Conservation (phyloP, 2,113 vertebrate genomes). For the Labrus mixtus region DNA sequence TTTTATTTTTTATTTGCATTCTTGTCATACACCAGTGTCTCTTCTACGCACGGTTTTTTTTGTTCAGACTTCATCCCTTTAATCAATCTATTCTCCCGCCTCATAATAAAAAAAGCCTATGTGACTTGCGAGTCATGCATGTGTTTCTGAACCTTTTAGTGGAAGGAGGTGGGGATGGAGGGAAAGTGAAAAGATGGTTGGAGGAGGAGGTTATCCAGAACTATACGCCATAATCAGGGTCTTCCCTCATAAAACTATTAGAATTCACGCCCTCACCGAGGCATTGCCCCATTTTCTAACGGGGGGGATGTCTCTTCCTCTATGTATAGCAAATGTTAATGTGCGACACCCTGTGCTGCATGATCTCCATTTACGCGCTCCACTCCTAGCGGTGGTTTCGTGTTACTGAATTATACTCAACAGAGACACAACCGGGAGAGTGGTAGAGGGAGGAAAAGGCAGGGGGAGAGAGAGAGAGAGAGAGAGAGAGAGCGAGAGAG, state of each 20-base stretch:
- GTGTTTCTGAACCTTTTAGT: conserved; percentile 49
- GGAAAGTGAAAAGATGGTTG: not conserved
- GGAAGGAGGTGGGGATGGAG: conserved; percentile 44
- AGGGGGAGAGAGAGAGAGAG: conserved; percentile 43
- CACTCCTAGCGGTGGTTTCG: conserved; percentile 78
- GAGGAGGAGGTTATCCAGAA: conserved; percentile 42
- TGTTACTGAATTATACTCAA: conserved; percentile 77
- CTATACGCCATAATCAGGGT: conserved; percentile 73
- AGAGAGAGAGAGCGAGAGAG: too few relatives aligned
- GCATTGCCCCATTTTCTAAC: conserved; percentile 72
- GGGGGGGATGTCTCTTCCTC: conserved; percentile 62
- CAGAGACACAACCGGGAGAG: conserved; percentile 60
- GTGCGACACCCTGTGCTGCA: conserved; percentile 74
- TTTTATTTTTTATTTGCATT: too few relatives aligned
- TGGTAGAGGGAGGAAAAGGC: conserved; percentile 53
- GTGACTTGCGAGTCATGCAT: conserved; percentile 61
- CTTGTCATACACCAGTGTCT: conserved; percentile 38
- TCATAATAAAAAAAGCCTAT: conserved; percentile 56
- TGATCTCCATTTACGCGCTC: conserved; percentile 73
- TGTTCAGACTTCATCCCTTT: conserved; percentile 1
- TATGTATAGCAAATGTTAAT: conserved; percentile 52
- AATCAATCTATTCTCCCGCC: not conserved
- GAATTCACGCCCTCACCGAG: conserved; percentile 75
- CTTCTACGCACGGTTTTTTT: conserved; percentile 32
- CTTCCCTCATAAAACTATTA: conserved; percentile 78